Percentiles rank a stretch among this genome's conserved stretches.
phyloP scores from a whole-genome alignment of 2,113 vertebrate species.

The Tragulus kanchil region DNA sequence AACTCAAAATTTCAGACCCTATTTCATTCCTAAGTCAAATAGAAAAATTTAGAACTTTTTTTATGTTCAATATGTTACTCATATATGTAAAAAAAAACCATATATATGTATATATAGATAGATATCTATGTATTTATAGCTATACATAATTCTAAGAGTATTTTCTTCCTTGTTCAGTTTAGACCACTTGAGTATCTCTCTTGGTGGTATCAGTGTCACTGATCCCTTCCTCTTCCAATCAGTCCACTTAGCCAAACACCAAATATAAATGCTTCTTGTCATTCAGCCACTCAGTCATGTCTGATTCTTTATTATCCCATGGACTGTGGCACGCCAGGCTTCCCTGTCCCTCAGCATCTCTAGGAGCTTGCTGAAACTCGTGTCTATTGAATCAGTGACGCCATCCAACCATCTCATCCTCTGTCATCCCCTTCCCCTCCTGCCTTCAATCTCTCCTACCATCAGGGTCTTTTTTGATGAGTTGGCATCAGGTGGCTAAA shows the following conservation, averaged over 20 bases:
- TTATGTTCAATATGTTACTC: background rate
- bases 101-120: too few relatives aligned
- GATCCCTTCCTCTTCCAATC: background rate
- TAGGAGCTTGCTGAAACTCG: background rate
- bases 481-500: too few relatives aligned
- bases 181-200: background rate
- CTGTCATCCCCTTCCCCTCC: background rate
- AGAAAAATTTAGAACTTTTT: slow-evolving; percentile 23
- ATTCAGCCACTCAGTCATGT: background rate
- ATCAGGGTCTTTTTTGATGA: background rate
- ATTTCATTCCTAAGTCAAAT: slow-evolving; percentile 32
- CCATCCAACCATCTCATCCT: background rate
- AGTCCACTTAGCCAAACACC: background rate
- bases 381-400: background rate
- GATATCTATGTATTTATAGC: too few relatives aligned
- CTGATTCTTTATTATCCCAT: background rate
- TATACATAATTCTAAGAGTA: background rate
- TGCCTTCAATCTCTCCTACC: background rate
- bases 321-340: background rate
- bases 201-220: background rate
- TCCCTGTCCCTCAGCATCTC: background rate
- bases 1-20: background rate
- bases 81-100: background rate
- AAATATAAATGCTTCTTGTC: background rate
- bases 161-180: background rate